Evolutionary conservation across 2,888 invertebrate species (phyloP).

Genomic region (Coelinius sp.): DNA sequence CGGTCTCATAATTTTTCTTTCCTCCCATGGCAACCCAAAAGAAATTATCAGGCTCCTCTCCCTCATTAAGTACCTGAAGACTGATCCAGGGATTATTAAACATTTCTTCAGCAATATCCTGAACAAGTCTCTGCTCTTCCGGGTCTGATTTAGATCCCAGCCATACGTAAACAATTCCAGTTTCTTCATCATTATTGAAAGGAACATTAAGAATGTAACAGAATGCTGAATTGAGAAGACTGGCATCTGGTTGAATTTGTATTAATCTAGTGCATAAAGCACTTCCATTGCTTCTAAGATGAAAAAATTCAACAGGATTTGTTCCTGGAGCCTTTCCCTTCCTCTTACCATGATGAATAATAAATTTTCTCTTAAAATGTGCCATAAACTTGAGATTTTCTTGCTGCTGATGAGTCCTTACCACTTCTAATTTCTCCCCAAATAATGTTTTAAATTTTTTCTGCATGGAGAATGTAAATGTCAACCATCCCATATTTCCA

Average conservation of each 20-base stretch:
- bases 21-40: constrained; percentile 98
- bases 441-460: constrained; percentile 92
- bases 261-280: constrained; percentile 93
- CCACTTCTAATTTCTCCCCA: constrained; percentile 92
- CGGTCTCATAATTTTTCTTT: constrained; percentile 88
- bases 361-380: constrained; percentile 95
- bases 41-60: constrained; percentile 97
- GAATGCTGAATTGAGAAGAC: constrained; percentile 92
- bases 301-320: constrained; percentile 87
- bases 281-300: constrained; percentile 95
- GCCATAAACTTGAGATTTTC: constrained; percentile 98
- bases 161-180: constrained; percentile 97
- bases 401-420: constrained; percentile 97
- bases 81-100: constrained; percentile 82
- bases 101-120: constrained; percentile 94
- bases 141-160: constrained; percentile 88
- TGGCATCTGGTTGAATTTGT: constrained; percentile 89
- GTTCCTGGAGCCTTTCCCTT: constrained; percentile 71
- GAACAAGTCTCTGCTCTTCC: constrained; percentile 88
- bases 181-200: constrained; percentile 87
- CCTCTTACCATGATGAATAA: constrained; percentile 90
- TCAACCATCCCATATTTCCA: constrained; percentile 99
- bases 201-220: constrained; percentile 96
- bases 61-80: constrained; percentile 88
- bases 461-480: constrained; percentile 94